These are phyloP conservation scores for Lindbergichthys nudifrons DNA, from an alignment of 2,797 vertebrate species.

Conservation along the genomic window DNA sequence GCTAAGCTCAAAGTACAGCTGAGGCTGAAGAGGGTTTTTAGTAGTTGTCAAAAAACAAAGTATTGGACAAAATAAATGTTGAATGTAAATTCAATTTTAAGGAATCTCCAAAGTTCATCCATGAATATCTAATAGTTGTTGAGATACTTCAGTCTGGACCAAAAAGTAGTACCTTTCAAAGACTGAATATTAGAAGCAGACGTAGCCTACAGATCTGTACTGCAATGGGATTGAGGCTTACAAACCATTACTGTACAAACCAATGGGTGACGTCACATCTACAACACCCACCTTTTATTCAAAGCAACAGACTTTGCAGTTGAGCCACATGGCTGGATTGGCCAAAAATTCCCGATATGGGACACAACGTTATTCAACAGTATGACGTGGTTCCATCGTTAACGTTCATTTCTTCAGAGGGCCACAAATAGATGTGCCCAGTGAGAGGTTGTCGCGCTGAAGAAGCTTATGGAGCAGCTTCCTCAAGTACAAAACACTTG, in stretches of 20 bases:
- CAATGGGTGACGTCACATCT: no score
- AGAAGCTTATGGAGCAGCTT: not conserved
- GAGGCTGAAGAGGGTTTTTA: not conserved
- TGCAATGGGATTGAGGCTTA: no score
- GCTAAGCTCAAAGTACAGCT: not conserved
- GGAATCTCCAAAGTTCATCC: not conserved
- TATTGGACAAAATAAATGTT: not conserved
- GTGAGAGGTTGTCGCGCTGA: not conserved
- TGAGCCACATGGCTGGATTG: not conserved
- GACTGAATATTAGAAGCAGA: no score
- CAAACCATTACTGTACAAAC: no score
- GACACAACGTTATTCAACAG: not conserved
- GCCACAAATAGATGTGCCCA: not conserved
- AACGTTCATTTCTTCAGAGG: not conserved
- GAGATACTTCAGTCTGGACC: not conserved
- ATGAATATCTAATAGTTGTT: not conserved
- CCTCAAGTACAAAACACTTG: not conserved
- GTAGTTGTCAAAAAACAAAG: not conserved
- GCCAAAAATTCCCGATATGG: not conserved
- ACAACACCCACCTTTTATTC: no score
- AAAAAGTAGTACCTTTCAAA: not conserved
- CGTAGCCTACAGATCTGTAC: no score
- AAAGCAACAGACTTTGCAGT: no score
- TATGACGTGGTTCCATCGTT: not conserved
- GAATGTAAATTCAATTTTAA: not conserved